Evolutionary conservation across 2,888 invertebrate genomes (phyloP).

Genomic region (Lathronympha strigana): DNA sequence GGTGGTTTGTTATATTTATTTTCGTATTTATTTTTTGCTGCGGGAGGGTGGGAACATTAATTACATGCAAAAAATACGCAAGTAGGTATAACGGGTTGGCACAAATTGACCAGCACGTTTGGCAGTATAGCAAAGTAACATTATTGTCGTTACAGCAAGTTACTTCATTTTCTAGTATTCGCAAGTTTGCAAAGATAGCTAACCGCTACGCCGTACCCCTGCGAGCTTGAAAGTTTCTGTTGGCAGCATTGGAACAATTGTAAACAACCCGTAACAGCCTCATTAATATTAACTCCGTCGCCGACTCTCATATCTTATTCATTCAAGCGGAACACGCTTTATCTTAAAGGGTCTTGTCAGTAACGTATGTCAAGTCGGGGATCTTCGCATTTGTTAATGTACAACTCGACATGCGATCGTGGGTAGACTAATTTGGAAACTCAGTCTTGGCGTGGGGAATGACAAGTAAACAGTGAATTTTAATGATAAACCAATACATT

Average conservation of each 20-base stretch:
- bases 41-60: too few relatives aligned
- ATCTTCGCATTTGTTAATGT: conserved; percentile 38
- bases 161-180: too few relatives aligned
- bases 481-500: background rate
- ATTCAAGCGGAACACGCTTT: conserved; percentile 51
- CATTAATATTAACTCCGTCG: conserved; percentile 54
- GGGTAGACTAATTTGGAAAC: conserved; percentile 12
- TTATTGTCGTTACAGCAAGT: too few relatives aligned
- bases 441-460: background rate
- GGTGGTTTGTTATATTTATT: too few relatives aligned
- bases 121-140: too few relatives aligned
- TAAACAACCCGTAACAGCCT: conserved; percentile 52
- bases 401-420: conserved; percentile 21
- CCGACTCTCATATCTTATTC: conserved; percentile 53
- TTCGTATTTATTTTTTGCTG: too few relatives aligned
- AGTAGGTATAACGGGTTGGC: too few relatives aligned
- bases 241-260: conserved; percentile 46
- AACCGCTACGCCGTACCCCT: background rate
- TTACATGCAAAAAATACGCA: too few relatives aligned
- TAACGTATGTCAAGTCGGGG: conserved; percentile 29
- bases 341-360: conserved; percentile 47
- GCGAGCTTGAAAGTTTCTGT: conserved; percentile 2
- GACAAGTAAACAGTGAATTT: conserved; percentile 13
- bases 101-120: too few relatives aligned
- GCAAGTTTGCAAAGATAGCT: background rate